Conservation (phyloP, 1,140 invertebrate genomes). For the Mactra quadrangularis region DNA sequence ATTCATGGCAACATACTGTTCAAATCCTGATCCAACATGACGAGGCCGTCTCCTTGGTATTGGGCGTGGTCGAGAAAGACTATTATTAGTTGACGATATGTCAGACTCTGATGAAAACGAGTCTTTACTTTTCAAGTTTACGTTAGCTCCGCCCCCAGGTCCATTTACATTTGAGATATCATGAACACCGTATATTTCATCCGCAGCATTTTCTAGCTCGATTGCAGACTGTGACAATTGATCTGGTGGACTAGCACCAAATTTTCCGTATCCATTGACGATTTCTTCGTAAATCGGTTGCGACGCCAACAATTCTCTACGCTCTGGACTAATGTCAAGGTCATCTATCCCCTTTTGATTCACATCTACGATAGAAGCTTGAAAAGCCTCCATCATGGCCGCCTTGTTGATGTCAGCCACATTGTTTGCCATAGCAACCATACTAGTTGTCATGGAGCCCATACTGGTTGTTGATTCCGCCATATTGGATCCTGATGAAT, state of each 20-base stretch:
- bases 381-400: background rate
- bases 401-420: slow-evolving; percentile 53
- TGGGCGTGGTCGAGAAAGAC: slow-evolving; percentile 74
- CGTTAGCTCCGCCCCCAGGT: background rate
- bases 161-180: slow-evolving; percentile 53
- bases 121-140: slow-evolving; percentile 36
- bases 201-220: background rate
- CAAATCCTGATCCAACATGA: slow-evolving; percentile 69
- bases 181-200: slow-evolving; percentile 43
- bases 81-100: slow-evolving; percentile 69
- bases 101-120: slow-evolving; percentile 76
- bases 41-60: slow-evolving; percentile 70
- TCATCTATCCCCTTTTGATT: slow-evolving; percentile 25
- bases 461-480: slow-evolving; percentile 34
- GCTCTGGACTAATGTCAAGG: slow-evolving; percentile 65
- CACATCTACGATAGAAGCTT: slow-evolving; percentile 4
- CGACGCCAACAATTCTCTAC: slow-evolving; percentile 71
- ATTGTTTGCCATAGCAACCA: slow-evolving; percentile 38
- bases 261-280: slow-evolving; percentile 71
- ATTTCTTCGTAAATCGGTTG: slow-evolving; percentile 82
- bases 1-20: slow-evolving; percentile 81
- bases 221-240: background rate
- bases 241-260: slow-evolving; percentile 8
- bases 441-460: slow-evolving; percentile 46
- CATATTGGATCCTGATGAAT: slow-evolving; percentile 9